These are phyloP conservation scores for Aulostomus chinensis DNA, from an alignment of 2,797 vertebrate species.

Conservation along the genomic window DNA sequence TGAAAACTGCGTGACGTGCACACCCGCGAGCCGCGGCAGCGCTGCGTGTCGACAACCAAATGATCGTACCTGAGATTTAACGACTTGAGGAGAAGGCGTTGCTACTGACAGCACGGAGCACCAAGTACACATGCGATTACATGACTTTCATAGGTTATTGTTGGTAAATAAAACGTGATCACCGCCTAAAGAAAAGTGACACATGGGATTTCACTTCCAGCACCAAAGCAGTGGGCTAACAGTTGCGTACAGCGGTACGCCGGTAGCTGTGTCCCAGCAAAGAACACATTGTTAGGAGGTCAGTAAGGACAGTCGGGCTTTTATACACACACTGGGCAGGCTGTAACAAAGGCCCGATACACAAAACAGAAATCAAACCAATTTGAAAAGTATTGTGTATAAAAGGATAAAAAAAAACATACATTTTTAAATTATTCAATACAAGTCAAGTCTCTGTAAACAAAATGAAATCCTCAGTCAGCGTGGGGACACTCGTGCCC, in stretches of 20 bases:
- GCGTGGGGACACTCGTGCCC: conserved; percentile 21
- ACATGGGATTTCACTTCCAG: conserved; percentile 24
- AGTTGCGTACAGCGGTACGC: conserved; percentile 17
- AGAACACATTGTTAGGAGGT: conserved; percentile 60
- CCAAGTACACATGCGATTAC: conserved; percentile 20
- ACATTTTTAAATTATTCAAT: conserved; percentile 76
- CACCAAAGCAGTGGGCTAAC: conserved; percentile 5
- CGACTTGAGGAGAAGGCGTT: too few relatives aligned
- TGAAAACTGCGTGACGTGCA: too few relatives aligned
- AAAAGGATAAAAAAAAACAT: conserved; percentile 50
- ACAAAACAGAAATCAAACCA: conserved; percentile 32
- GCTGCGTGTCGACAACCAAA: conserved; percentile 13
- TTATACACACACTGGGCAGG: conserved; percentile 27
- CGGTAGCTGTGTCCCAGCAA: conserved; percentile 30
- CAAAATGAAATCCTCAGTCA: conserved; percentile 56
- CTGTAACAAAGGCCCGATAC: conserved; percentile 29
- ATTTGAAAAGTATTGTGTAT: too few relatives aligned
- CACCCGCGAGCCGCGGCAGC: too few relatives aligned
- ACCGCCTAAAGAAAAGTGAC: conserved; percentile 37
- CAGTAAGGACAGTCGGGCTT: conserved; percentile 14
- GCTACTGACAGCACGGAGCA: too few relatives aligned
- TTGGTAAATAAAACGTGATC: conserved; percentile 8
- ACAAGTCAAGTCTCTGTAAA: conserved; percentile 79
- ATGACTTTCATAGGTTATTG: neutral
- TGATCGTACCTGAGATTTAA: conserved; percentile 64